Evolutionary conservation across 2,888 invertebrate species (phyloP).

Genomic region (Lepidonotus clava): DNA sequence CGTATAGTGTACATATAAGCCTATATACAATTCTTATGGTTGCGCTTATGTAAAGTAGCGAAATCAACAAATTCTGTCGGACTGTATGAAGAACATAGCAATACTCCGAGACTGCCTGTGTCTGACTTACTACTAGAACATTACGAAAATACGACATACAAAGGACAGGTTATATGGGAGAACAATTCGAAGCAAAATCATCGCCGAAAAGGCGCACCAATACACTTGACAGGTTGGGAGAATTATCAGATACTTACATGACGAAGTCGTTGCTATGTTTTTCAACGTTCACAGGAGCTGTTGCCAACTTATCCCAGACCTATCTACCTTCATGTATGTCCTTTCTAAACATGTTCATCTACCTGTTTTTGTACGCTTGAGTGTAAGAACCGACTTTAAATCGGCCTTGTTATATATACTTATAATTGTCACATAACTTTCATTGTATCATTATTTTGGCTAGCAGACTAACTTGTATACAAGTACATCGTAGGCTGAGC

Average conservation of each 20-base stretch:
- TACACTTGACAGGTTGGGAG: constrained; percentile 46
- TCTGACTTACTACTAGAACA: background rate
- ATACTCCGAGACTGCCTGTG: constrained; percentile 1
- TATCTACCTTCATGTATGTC: no score
- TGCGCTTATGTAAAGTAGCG: no score
- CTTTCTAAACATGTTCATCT: no score
- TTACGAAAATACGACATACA: no score
- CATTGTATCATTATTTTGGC: constrained; percentile 23
- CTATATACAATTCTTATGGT: no score
- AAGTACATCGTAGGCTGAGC: background rate
- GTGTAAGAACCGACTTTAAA: background rate
- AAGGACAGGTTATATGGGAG: constrained; percentile 44
- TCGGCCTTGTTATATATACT: background rate
- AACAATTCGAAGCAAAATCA: background rate
- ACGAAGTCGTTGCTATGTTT: background rate
- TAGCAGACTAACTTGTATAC: background rate
- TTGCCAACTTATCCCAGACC: no score
- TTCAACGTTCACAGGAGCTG: background rate
- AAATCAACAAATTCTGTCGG: no score
- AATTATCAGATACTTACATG: constrained; percentile 17
- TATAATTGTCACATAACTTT: background rate
- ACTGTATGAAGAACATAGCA: no score
- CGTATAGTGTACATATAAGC: no score
- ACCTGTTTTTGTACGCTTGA: no score
- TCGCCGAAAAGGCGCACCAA: background rate